Evolutionary conservation across 1,140 invertebrate genomes (phyloP), one percentile per base, ranked within the genome.

Genomic region (Mylabris phalerata): DNA sequence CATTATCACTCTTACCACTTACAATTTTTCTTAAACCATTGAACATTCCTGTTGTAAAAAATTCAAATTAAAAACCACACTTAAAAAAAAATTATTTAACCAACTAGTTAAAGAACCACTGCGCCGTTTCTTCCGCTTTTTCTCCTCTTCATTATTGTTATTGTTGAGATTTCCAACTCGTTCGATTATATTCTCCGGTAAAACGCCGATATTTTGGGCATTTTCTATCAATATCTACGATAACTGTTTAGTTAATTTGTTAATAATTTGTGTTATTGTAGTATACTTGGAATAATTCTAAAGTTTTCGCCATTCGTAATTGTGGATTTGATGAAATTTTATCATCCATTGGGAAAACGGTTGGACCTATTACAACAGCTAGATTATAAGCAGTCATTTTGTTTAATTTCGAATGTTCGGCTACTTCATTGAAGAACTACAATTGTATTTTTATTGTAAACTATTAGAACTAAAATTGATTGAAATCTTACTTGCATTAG

Each of bases 301-400:
- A 72, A 44, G 65, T 65, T 61, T 71, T 73, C 39, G 59, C 69
- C 19, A 72, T 57, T 55, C 66, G 62, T 9, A 67, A 55, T 9
- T 61, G 68, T 45, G 72, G 62, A 60, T 60, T 70, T 27, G 52
- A 44, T 46, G 49, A 60, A 44, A 66, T 41, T 50, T 74, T 78
- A 71, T 78, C 78, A 71, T 77, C 74, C 6, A 87, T 69, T n/a
- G 88, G 88, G 84, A 93, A 89, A 45, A 94, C 77, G 71, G 88
- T 90, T 9, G 91, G 90, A 3, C 88, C 84, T 69, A 93, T 74
- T 10, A 92, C 84, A 62, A 90, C 86, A 1, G 90, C 85, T 41
- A 93, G 74, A 73, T 93, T 94, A 45, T 83, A 83, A 45, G 82
- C 75, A 65, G 84, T 81, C 91, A 94, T 94, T 75, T 87, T 86